Conservation (phyloP, 1,140 invertebrate genomes). For the Pseudomyrmex cubaensis region DNA sequence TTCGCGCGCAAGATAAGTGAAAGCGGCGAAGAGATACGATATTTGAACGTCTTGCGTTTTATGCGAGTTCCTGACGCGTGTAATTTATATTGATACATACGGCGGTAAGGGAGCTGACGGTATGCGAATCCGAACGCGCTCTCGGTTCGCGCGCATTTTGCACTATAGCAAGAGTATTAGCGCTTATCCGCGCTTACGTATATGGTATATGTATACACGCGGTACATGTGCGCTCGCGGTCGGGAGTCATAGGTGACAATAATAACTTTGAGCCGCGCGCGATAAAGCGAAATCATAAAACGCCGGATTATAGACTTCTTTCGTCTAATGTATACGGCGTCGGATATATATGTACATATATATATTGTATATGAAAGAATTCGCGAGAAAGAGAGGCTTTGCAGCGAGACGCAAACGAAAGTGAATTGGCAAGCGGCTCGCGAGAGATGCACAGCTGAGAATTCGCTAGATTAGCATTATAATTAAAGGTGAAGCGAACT, state of each 20-base stretch:
- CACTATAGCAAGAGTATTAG: conserved; percentile 21
- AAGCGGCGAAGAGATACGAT: conserved; percentile 20
- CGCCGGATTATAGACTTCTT: conserved; percentile 70
- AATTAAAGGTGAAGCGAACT: conserved; percentile 1
- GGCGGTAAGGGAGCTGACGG: background rate
- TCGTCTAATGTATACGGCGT: conserved; percentile 67
- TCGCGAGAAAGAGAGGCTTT: background rate
- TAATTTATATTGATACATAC: conserved; percentile 37
- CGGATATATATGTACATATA: background rate
- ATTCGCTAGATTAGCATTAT: conserved; percentile 5
- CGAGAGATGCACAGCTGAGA: background rate
- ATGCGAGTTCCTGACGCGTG: background rate
- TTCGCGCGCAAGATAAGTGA: conserved; percentile 22
- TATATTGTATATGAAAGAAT: conserved; percentile 34
- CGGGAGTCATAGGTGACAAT: conserved; percentile 72
- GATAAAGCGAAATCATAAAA: conserved; percentile 67
- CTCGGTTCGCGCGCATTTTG: conserved; percentile 24
- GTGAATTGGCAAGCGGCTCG: background rate
- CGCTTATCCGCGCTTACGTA: conserved; percentile 30
- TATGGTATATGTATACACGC: too few species aligned
- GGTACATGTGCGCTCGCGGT: background rate
- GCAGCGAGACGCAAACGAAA: conserved; percentile 25
- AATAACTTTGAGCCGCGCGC: conserved; percentile 62
- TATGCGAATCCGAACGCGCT: conserved; percentile 49
- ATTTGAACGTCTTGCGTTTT: conserved; percentile 32